These are phyloP conservation scores for Mesoligia furuncula DNA, from an alignment of 2,888 invertebrate species.

Conservation along the genomic window DNA sequence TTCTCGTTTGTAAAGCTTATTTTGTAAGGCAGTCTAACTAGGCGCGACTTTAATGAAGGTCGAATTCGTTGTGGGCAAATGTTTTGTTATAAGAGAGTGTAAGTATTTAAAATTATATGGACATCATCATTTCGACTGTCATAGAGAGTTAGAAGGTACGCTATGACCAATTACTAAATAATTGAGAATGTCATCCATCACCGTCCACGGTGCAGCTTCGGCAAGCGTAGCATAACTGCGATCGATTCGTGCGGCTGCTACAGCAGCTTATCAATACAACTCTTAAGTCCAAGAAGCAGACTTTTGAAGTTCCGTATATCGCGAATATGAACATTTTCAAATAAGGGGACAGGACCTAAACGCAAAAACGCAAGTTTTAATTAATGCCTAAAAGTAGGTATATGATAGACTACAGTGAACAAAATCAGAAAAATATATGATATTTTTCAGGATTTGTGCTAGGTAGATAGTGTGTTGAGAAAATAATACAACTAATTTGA, in stretches of 20 bases:
- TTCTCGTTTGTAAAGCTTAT: background rate
- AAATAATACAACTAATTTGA: too few species aligned
- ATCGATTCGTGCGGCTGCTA: background rate
- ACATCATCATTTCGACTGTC: background rate
- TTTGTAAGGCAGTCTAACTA: too few species aligned
- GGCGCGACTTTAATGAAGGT: background rate
- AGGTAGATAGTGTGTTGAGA: too few species aligned
- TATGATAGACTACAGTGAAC: too few species aligned
- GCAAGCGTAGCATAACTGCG: background rate
- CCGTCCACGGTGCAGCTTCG: background rate
- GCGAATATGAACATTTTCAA: background rate
- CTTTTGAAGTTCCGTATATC: background rate
- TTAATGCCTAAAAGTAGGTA: too few species aligned
- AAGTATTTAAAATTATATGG: background rate
- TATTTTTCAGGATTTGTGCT: too few species aligned
- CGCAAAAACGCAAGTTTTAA: too few species aligned
- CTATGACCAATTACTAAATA: too few species aligned
- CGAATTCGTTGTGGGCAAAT: background rate
- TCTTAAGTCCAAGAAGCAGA: background rate
- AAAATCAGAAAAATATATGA: too few species aligned
- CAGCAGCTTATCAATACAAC: background rate
- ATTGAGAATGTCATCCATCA: background rate
- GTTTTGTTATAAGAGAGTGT: background rate
- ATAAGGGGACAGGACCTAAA: too few species aligned
- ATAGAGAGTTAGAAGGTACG: too few species aligned